Conservation (phyloP, 1,140 invertebrate genomes). For the Agrypnia vestita region DNA sequence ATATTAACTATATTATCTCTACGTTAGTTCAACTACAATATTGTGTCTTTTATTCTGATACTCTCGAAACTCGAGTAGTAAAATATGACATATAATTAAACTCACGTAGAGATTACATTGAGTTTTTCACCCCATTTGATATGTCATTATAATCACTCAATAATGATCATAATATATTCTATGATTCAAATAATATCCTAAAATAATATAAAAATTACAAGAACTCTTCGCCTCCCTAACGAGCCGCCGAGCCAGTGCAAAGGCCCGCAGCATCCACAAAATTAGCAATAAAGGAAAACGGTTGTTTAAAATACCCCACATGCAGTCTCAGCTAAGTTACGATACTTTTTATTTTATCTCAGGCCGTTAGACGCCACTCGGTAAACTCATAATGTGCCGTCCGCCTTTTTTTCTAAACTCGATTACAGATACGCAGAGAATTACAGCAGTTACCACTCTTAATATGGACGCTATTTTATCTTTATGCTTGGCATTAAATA, state of each 20-base stretch:
- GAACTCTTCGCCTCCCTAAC: not conserved
- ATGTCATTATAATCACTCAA: too few relatives aligned
- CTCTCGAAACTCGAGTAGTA: too few relatives aligned
- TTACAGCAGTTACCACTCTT: slow-evolving; percentile 40
- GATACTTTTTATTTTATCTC: slow-evolving; percentile 61
- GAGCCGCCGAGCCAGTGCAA: slow-evolving; percentile 33
- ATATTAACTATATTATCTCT: too few relatives aligned
- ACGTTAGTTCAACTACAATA: too few relatives aligned
- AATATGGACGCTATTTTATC: slow-evolving; percentile 59
- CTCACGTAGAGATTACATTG: too few relatives aligned
- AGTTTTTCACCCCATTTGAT: too few relatives aligned
- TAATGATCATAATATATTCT: too few relatives aligned
- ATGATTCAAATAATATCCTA: too few relatives aligned
- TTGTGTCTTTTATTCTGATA: too few relatives aligned
- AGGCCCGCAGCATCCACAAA: slow-evolving; percentile 57
- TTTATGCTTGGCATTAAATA: slow-evolving; percentile 50
- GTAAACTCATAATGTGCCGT: slow-evolving; percentile 55
- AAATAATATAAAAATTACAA: too few relatives aligned
- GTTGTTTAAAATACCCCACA: slow-evolving; percentile 61
- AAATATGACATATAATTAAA: too few relatives aligned
- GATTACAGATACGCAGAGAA: slow-evolving; percentile 57
- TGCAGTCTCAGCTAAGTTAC: slow-evolving; percentile 58
- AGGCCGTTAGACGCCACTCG: slow-evolving; percentile 57
- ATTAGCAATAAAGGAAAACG: slow-evolving; percentile 62
- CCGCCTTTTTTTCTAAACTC: slow-evolving; percentile 54